These are phyloP conservation scores for Dusona sp. DNA, from an alignment of 2,888 invertebrate genomes.

Conservation along the genomic window DNA sequence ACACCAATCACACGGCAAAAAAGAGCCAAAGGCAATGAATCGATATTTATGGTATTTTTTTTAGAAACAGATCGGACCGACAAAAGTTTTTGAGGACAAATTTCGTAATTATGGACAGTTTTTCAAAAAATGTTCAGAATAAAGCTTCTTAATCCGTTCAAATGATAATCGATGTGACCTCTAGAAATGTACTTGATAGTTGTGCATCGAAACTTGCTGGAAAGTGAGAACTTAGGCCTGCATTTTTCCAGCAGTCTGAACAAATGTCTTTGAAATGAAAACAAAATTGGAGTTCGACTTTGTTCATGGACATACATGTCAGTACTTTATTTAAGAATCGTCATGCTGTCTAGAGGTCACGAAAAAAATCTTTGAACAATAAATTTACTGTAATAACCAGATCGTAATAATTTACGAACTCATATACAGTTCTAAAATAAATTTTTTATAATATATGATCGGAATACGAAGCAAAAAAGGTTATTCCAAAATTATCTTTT, in stretches of 20 bases:
- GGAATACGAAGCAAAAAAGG: background rate
- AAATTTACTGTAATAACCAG: background rate
- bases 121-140: too few species aligned
- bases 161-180: too few species aligned
- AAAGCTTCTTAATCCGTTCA: too few species aligned
- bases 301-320: background rate
- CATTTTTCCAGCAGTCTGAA: background rate
- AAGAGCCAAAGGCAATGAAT: too few species aligned
- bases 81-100: too few species aligned
- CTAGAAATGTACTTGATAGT: too few species aligned
- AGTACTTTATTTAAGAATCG: background rate
- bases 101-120: too few species aligned
- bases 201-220: background rate
- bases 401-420: background rate
- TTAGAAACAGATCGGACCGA: too few species aligned
- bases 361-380: background rate
- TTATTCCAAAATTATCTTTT: background rate
- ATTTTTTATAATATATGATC: too few species aligned
- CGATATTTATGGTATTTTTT: too few species aligned
- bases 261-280: background rate
- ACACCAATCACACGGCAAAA: too few species aligned
- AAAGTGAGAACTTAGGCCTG: background rate
- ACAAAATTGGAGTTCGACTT: background rate
- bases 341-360: background rate
- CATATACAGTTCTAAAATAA: too few species aligned